phyloP scores from a whole-genome alignment of 2,797 vertebrate genomes.

The Chlorospingus semifuscus region DNA sequence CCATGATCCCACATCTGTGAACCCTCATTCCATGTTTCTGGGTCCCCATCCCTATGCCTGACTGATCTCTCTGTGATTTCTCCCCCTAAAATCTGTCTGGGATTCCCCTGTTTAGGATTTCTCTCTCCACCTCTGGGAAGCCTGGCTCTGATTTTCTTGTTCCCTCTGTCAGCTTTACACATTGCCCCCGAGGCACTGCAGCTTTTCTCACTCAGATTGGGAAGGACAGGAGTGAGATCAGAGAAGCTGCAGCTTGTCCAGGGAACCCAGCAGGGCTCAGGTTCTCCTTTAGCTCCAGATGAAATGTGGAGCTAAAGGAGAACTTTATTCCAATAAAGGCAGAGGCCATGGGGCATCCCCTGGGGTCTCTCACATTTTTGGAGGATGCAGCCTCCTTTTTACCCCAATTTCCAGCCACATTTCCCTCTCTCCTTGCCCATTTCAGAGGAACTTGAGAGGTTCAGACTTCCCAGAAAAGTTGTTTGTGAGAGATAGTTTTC shows the following conservation, averaged over 20 bases:
- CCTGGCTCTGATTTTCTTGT: background rate
- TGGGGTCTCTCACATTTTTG: too few relatives aligned
- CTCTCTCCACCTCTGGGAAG: background rate
- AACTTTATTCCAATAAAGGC: too few relatives aligned
- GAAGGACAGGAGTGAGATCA: background rate
- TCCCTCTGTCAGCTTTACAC: background rate
- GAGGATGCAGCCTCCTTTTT: too few relatives aligned
- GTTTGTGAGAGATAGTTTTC: too few relatives aligned
- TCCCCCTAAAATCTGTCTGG: background rate
- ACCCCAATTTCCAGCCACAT: too few relatives aligned
- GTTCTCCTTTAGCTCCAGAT: too few relatives aligned
- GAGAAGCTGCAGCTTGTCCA: constrained; percentile 26
- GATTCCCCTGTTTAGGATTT: background rate
- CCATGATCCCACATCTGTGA: background rate
- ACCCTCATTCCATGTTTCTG: too few relatives aligned
- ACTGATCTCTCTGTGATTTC: fast-evolving
- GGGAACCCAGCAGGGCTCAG: background rate
- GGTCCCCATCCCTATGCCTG: background rate
- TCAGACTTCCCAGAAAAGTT: too few relatives aligned
- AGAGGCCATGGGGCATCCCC: too few relatives aligned
- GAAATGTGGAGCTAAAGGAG: too few relatives aligned
- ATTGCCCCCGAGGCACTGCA: constrained; percentile 19
- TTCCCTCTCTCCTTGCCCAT: too few relatives aligned
- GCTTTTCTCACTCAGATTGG: background rate
- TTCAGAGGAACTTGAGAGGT: too few relatives aligned